phyloP scores from a whole-genome alignment of 1,140 invertebrate genomes.

The Parapsyche elsis region DNA sequence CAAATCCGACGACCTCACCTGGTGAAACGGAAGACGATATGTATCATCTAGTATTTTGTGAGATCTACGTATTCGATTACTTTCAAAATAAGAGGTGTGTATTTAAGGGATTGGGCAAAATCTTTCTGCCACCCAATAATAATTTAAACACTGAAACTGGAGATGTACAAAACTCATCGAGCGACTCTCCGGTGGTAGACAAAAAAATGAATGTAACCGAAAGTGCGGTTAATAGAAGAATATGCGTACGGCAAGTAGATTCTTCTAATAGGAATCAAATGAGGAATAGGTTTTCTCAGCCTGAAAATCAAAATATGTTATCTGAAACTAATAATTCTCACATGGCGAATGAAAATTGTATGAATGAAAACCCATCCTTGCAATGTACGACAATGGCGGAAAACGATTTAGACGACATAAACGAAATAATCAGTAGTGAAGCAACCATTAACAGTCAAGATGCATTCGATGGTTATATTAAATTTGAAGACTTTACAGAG shows the following conservation, averaged over 20 bases:
- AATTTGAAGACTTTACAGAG: neutral
- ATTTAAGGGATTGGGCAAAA: constrained; percentile 44
- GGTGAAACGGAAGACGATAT: constrained; percentile 11
- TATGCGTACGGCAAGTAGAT: constrained; percentile 22
- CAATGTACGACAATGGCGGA: neutral
- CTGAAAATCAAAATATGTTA: neutral
- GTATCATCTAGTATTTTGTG: constrained; percentile 25
- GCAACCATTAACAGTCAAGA: neutral
- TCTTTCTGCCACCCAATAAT: neutral
- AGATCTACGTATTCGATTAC: constrained; percentile 47
- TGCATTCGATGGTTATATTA: constrained; percentile 14
- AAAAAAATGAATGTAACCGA: neutral
- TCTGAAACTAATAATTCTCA: neutral
- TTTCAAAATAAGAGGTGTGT: constrained; percentile 49
- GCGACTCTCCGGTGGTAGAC: too few species aligned
- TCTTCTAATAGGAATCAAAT: constrained; percentile 15
- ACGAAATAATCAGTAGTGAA: neutral
- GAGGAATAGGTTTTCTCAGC: neutral
- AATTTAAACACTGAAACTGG: neutral
- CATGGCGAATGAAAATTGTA: neutral
- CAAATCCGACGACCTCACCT: neutral
- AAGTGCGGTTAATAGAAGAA: neutral
- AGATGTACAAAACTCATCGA: neutral
- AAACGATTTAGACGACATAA: neutral
- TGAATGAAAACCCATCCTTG: neutral